phyloP scores from a whole-genome alignment of 2,113 vertebrate species.

The Phyllostomus discolor region DNA sequence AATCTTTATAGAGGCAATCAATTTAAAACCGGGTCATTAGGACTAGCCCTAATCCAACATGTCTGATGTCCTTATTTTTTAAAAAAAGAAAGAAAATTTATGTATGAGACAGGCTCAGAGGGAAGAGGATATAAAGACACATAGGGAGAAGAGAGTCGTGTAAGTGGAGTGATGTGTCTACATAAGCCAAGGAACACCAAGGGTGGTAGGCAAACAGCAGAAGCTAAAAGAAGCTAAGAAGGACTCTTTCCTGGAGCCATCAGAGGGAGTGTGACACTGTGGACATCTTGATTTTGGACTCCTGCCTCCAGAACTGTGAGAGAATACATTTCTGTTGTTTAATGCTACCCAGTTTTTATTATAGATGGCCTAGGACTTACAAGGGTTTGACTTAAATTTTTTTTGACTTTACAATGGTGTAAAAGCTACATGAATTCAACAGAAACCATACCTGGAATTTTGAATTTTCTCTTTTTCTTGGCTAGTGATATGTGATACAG shows the following conservation, averaged over 20 bases:
- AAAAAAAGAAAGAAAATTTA: background rate
- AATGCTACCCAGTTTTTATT: background rate
- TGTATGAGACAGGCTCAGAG: background rate
- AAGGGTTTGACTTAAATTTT: background rate
- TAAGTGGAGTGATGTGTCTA: background rate
- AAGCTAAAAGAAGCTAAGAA: background rate
- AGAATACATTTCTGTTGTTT: background rate
- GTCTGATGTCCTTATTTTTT: background rate
- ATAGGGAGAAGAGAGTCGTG: background rate
- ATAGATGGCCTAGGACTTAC: background rate
- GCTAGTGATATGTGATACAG: too few species aligned
- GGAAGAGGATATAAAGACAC: background rate
- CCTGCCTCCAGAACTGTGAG: background rate
- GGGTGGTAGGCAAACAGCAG: background rate
- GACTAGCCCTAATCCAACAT: background rate
- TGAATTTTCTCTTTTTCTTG: background rate
- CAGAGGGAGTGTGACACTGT: background rate
- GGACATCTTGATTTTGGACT: background rate
- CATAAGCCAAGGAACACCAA: rapidly evolving
- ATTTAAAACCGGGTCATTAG: background rate
- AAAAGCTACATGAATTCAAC: background rate
- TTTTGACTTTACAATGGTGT: background rate
- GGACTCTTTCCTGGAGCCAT: background rate
- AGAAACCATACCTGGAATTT: background rate
- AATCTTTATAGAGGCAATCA: background rate